phyloP scores from a whole-genome alignment of 2,797 vertebrate species.

The Ispidina picta region DNA sequence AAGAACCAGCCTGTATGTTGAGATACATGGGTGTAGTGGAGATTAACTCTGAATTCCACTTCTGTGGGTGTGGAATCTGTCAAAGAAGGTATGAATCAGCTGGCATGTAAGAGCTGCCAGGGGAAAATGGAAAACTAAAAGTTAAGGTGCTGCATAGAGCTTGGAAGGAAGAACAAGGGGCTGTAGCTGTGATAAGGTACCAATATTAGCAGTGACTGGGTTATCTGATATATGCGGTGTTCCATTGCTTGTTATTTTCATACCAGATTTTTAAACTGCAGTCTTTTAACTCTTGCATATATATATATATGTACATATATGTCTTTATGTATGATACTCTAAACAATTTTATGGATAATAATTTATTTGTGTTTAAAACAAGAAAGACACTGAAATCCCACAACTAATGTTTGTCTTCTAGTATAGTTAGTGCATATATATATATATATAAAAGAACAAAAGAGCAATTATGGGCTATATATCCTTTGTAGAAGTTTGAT shows the following conservation, averaged over 20 bases:
- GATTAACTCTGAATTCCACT: background rate
- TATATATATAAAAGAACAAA: background rate
- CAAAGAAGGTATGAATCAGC: background rate
- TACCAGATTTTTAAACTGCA: background rate
- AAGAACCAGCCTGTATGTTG: background rate
- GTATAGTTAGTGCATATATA: background rate
- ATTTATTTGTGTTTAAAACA: background rate
- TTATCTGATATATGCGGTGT: background rate
- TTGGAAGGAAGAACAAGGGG: background rate
- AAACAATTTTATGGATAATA: background rate
- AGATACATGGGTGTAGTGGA: background rate
- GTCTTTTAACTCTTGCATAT: background rate
- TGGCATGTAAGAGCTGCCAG: background rate
- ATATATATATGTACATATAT: background rate
- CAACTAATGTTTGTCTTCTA: background rate
- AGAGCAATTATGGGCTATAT: background rate
- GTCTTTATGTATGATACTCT: background rate
- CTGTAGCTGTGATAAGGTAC: background rate
- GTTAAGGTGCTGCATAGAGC: background rate
- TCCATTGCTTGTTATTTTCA: background rate
- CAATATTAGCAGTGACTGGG: rapidly evolving
- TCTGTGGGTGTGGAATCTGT: background rate
- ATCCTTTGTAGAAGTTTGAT: background rate
- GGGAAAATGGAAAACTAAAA: background rate
- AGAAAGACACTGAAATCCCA: background rate